Evolutionary conservation across 2,888 invertebrate genomes (phyloP).

Genomic region (Macrophya alboannulata): DNA sequence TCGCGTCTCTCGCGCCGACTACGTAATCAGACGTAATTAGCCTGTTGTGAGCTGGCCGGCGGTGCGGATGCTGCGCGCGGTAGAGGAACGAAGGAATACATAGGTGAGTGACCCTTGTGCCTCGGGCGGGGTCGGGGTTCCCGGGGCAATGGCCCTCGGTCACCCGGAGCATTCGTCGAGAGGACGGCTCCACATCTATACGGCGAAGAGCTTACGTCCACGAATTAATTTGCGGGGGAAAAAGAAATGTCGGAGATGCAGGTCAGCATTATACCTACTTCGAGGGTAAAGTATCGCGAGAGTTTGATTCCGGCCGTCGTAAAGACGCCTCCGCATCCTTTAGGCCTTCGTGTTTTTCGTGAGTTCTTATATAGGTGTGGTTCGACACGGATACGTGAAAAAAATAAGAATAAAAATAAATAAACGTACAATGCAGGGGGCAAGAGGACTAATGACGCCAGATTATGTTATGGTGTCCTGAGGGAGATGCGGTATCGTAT

Average conservation of each 20-base stretch:
- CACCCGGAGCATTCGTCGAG: slow-evolving; percentile 57
- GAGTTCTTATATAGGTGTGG: slow-evolving; percentile 8
- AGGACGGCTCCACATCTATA: slow-evolving; percentile 65
- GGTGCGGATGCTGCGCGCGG: slow-evolving; percentile 59
- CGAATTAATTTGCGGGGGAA: slow-evolving; percentile 47
- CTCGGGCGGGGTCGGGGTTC: slow-evolving; percentile 71
- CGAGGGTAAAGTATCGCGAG: not conserved
- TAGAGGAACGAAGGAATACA: slow-evolving; percentile 61
- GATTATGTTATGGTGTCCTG: slow-evolving; percentile 42
- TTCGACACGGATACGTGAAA: not conserved
- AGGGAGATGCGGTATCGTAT: slow-evolving; percentile 39
- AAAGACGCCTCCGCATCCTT: slow-evolving; percentile 46
- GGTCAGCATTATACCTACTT: not conserved
- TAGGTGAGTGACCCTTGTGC: slow-evolving; percentile 75
- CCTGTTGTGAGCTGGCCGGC: slow-evolving; percentile 70
- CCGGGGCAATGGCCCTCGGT: slow-evolving; percentile 64
- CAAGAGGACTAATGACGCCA: slow-evolving; percentile 49
- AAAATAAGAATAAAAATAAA: not conserved
- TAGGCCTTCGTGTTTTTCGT: not conserved
- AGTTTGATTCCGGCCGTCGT: slow-evolving; percentile 38
- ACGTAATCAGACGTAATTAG: slow-evolving; percentile 74
- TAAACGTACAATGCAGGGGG: slow-evolving; percentile 24
- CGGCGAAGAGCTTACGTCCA: slow-evolving; percentile 60
- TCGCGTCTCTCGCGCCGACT: slow-evolving; percentile 55
- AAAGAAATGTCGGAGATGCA: slow-evolving; percentile 19